Evolutionary conservation across 2,797 vertebrate genomes (phyloP), one percentile per base, ranked within the genome.

Genomic region (Crenichthys baileyi): DNA sequence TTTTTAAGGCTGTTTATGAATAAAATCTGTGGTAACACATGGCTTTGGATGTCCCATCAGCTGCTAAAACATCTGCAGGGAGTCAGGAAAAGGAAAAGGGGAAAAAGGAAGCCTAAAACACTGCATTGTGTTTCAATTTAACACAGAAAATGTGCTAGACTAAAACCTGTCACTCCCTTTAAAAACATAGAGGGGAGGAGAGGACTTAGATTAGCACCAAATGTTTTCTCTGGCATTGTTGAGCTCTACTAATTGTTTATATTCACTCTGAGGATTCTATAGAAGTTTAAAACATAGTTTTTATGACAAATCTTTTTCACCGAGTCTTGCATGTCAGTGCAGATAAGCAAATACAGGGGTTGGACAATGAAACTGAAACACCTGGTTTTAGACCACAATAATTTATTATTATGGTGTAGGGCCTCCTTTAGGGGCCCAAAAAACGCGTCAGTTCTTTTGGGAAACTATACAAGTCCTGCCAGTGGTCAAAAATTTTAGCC

Each of bases 161-260:
- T 83, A 77, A 79, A 78, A 73, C 36, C 77, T 60, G 77, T 89
- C 70, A 71, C 91, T 91, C 89, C 88, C 88, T 88, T 80, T 68
- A 81, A 84, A 41, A 91, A 73, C 75, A 65, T 1, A 60, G 50
- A 76, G 18, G 74, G 80, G 61, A 51, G 80, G 61, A 82, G 56
- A 68, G 51, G 48, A 76, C 6, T n/a, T n/a, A 36, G 79, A 93
- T 82, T 67, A 61, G 36, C 22, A 36, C 76, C 87, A 90, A 85
- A 93, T 91, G 89, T 82, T 76, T 13, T 75, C 3, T 75, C 53
- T 50, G 61, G 20, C 41, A 70, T 50, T 51, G 61, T 39, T 16
- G 1, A 79, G 31, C 60, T 26, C 36, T 3, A 18, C 26, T 74
- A 18, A 65, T 29, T 20, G 36, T 74, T 26, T 71, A 22, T 18